phyloP scores from a whole-genome alignment of 2,797 vertebrate species.

The Pseudomugil gertrudae region DNA sequence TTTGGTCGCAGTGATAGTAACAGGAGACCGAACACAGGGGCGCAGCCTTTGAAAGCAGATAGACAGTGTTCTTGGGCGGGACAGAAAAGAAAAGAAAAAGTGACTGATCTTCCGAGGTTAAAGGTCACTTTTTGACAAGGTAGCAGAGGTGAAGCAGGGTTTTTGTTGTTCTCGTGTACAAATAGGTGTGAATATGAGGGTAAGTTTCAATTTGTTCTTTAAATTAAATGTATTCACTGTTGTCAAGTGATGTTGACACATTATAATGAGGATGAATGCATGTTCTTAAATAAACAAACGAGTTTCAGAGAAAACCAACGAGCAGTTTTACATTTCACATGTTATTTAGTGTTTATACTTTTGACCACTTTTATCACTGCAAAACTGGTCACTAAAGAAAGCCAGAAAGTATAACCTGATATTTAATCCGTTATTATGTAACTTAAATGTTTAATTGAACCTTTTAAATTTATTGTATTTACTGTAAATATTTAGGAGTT shows the following conservation, averaged over 20 bases:
- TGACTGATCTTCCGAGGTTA: slow-evolving; percentile 44
- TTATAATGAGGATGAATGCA: neutral
- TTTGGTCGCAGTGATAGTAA: slow-evolving; percentile 43
- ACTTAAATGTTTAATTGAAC: neutral
- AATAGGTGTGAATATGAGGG: slow-evolving; percentile 7
- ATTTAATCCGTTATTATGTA: neutral
- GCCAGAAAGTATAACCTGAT: neutral
- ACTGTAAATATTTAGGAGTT: slow-evolving; percentile 5
- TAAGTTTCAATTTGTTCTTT: slow-evolving; percentile 9
- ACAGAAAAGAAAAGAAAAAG: slow-evolving; percentile 13
- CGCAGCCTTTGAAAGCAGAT: slow-evolving; percentile 43
- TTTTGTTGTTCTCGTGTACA: slow-evolving; percentile 13
- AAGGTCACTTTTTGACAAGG: slow-evolving; percentile 38
- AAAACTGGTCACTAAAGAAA: neutral
- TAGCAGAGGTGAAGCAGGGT: slow-evolving; percentile 9
- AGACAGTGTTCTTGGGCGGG: slow-evolving; percentile 13
- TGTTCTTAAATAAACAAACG: neutral
- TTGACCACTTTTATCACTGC: neutral
- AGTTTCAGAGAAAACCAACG: neutral
- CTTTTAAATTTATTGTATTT: neutral
- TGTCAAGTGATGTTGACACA: neutral
- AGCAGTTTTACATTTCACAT: neutral
- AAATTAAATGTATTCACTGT: slow-evolving; percentile 2
- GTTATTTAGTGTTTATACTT: neutral
- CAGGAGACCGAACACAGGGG: slow-evolving; percentile 52